Percentiles rank a stretch among this genome's conserved stretches.
Conservation (phyloP, 1,140 invertebrate species). For the Gonatopus flavifemur region DNA sequence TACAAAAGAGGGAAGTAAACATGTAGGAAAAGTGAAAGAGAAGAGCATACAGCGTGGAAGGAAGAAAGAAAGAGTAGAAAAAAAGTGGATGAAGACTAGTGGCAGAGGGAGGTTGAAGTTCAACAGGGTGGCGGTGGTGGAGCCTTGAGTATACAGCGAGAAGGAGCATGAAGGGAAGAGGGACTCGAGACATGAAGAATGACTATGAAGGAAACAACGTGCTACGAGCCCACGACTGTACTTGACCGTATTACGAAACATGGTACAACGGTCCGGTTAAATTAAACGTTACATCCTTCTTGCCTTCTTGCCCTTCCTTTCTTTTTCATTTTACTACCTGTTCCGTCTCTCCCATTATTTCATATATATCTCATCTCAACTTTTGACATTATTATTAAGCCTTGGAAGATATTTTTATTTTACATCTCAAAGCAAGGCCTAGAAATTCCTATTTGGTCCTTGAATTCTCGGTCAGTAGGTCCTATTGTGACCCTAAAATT, state of each 20-base stretch:
- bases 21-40: no score
- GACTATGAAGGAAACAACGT: slow-evolving; percentile 18
- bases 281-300: slow-evolving; percentile 13
- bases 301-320: slow-evolving; percentile 3
- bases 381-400: no score
- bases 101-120: slow-evolving; percentile 21
- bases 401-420: no score
- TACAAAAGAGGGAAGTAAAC: slow-evolving; percentile 8
- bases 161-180: no score
- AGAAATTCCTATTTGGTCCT: no score
- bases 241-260: slow-evolving; percentile 20
- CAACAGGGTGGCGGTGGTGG: slow-evolving; percentile 10
- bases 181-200: slow-evolving; percentile 20
- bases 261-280: slow-evolving; percentile 13
- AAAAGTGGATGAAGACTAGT: no score
- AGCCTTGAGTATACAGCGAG: no score
- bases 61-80: slow-evolving; percentile 3
- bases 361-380: no score
- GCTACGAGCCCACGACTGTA: slow-evolving; percentile 2
- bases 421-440: no score
- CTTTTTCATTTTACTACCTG: slow-evolving; percentile 6
- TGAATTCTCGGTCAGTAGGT: no score
- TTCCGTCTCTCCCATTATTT: background rate
- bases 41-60: slow-evolving; percentile 7
- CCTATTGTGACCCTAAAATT: no score